Conservation (phyloP, 2,888 invertebrate genomes). For the Diplolepis rosae region DNA sequence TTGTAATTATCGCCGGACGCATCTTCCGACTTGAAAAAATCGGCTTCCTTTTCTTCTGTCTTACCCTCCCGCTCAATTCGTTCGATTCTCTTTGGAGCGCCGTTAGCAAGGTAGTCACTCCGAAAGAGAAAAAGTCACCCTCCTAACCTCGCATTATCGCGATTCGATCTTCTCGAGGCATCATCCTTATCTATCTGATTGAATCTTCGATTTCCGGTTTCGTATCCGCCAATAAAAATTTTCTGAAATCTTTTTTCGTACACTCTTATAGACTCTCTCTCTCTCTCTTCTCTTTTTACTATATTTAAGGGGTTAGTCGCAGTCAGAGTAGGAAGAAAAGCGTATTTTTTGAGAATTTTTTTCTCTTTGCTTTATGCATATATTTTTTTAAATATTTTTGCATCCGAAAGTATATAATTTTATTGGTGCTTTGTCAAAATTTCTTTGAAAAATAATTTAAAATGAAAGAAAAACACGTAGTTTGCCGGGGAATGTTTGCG, state of each 20-base stretch:
- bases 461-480: too few species aligned
- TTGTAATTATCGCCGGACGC: slow-evolving; percentile 45
- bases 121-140: slow-evolving; percentile 36
- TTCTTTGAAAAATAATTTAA: too few species aligned
- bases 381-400: too few species aligned
- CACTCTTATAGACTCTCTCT: neutral
- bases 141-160: slow-evolving; percentile 41
- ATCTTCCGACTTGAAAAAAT: slow-evolving; percentile 44
- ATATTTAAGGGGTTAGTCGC: too few species aligned
- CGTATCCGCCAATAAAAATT: neutral
- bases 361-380: too few species aligned
- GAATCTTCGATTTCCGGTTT: slow-evolving; percentile 18
- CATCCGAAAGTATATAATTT: too few species aligned
- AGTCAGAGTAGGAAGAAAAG: too few species aligned
- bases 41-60: slow-evolving; percentile 35
- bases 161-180: slow-evolving; percentile 33
- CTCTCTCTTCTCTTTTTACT: neutral
- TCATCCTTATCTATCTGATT: slow-evolving; percentile 26
- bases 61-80: slow-evolving; percentile 7
- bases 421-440: too few species aligned
- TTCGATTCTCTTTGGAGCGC: slow-evolving; percentile 32
- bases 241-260: neutral
- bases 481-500: too few species aligned
- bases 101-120: slow-evolving; percentile 32
- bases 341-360: too few species aligned